Evolutionary conservation across 23 tunicate genomes (phyloP).

Genomic region (Corella eumyota): DNA sequence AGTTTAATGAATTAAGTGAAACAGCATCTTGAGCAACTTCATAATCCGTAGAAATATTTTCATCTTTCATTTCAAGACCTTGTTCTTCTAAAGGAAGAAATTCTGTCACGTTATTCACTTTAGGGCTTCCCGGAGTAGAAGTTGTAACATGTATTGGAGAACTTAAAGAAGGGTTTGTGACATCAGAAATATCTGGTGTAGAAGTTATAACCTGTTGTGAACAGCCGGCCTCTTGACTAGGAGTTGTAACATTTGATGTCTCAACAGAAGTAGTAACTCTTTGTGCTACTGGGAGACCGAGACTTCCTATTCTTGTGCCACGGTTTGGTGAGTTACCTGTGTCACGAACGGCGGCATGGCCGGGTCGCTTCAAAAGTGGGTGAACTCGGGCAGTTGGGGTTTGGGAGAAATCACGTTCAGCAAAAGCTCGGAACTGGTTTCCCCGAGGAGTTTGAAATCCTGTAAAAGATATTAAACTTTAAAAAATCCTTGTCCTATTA

Average conservation of each 20-base stretch:
- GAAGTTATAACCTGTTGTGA: too few species aligned
- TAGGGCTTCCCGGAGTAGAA: too few species aligned
- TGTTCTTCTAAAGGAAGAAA: too few species aligned
- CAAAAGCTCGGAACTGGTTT: constrained; percentile 69
- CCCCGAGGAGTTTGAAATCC: constrained; percentile 65
- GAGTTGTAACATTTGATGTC: too few species aligned
- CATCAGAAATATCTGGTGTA: too few species aligned
- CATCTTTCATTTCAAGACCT: too few species aligned
- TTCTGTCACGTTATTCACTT: too few species aligned
- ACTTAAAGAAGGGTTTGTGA: too few species aligned
- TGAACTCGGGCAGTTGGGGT: constrained; percentile 72
- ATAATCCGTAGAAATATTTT: constrained; percentile 19
- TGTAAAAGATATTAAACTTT: constrained; percentile 4
- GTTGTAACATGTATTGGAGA: too few species aligned
- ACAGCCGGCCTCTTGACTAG: too few species aligned
- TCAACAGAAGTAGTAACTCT: too few species aligned
- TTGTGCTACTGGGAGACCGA: constrained; percentile 59
- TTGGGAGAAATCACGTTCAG: constrained; percentile 49
- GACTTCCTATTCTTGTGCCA: constrained; percentile 34
- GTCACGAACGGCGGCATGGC: constrained; percentile 33
- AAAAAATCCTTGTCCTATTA: too few species aligned
- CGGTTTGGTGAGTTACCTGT: constrained; percentile 2
- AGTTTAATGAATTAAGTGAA: constrained; percentile 28
- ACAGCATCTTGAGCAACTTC: constrained; percentile 37
- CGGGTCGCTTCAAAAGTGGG: constrained; percentile 76